Percentiles rank a stretch among this genome's conserved stretches.
Conservation (phyloP, 2,888 invertebrate species). For the Thecocarcelia acutangulata region DNA sequence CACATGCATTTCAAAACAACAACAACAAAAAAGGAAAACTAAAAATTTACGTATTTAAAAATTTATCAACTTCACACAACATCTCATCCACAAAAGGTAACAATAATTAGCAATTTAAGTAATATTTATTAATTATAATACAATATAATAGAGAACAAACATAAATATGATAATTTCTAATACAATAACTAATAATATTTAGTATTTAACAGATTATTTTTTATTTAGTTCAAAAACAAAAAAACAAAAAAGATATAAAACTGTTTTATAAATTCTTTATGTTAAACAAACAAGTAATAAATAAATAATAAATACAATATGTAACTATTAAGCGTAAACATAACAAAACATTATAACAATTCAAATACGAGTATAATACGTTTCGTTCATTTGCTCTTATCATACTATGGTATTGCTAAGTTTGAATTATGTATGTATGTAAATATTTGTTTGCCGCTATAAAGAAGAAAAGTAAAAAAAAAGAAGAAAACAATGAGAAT, state of each 20-base stretch:
- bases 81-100: slow-evolving; percentile 81
- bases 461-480: slow-evolving; percentile 1
- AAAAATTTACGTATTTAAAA: slow-evolving; percentile 24
- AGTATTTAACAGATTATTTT: slow-evolving; percentile 8
- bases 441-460: slow-evolving; percentile 36
- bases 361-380: not conserved
- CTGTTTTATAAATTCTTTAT: slow-evolving; percentile 1
- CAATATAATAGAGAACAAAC: slow-evolving; percentile 50
- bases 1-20: slow-evolving; percentile 65
- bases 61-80: slow-evolving; percentile 70
- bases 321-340: slow-evolving; percentile 10
- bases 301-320: too few species aligned
- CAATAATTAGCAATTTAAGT: slow-evolving; percentile 81
- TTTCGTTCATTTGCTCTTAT: slow-evolving; percentile 18
- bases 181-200: slow-evolving; percentile 38
- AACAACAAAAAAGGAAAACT: not conserved
- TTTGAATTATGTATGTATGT: not conserved
- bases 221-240: not conserved
- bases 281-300: slow-evolving; percentile 3
- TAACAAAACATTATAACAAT: not conserved
- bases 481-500: too few species aligned
- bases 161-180: slow-evolving; percentile 40
- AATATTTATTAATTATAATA: slow-evolving; percentile 58
- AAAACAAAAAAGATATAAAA: too few species aligned
- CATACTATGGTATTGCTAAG: slow-evolving; percentile 12